Evolutionary conservation across 2,797 vertebrate genomes (phyloP).

Genomic region (Halcyon smyrnensis): DNA sequence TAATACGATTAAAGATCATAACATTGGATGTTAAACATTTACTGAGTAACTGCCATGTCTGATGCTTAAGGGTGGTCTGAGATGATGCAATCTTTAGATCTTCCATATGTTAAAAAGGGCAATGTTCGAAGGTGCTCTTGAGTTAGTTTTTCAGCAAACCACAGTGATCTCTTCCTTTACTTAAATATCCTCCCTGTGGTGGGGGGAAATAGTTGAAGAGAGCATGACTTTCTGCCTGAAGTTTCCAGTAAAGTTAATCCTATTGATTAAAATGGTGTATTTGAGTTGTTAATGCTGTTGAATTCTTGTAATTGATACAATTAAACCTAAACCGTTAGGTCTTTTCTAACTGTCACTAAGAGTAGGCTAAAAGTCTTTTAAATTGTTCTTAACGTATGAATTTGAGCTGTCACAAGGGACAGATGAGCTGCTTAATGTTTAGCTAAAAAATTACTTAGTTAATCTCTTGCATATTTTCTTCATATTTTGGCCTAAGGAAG

Average conservation of each 20-base stretch:
- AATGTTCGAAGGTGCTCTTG: neutral
- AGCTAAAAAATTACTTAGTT: conserved; percentile 2
- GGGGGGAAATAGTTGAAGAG: neutral
- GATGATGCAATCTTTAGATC: neutral
- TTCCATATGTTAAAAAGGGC: neutral
- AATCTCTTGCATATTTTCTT: conserved; percentile 16
- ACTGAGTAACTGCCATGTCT: neutral
- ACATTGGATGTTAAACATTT: neutral
- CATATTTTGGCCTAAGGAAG: conserved; percentile 31
- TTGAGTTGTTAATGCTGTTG: neutral
- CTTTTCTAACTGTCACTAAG: neutral
- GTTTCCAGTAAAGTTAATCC: neutral
- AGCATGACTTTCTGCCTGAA: neutral
- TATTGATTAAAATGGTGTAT: neutral
- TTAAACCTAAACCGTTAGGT: neutral
- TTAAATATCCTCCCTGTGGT: neutral
- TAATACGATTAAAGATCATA: neutral
- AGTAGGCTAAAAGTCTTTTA: neutral
- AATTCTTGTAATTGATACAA: neutral
- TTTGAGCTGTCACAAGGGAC: neutral
- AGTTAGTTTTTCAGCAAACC: neutral
- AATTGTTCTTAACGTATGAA: neutral
- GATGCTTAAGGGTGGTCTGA: neutral
- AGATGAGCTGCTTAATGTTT: conserved; percentile 22
- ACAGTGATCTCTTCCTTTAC: neutral